Conservation (phyloP, 2,888 invertebrate species). For the Meta bourneti region DNA sequence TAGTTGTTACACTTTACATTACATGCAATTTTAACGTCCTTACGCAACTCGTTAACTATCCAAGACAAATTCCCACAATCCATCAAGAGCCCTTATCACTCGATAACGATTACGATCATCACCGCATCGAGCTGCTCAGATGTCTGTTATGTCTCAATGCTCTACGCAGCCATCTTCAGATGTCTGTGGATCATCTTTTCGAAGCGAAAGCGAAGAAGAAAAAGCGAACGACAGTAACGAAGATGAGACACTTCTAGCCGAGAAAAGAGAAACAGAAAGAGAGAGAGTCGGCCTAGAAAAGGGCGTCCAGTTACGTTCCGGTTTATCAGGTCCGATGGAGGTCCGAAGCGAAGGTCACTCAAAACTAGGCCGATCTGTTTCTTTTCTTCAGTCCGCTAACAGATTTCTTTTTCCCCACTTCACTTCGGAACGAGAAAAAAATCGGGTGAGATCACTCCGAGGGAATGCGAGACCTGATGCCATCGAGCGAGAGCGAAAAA, state of each 20-base stretch:
- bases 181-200: neutral
- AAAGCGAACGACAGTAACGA: neutral
- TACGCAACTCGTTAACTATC: too few relatives aligned
- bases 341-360: constrained; percentile 38
- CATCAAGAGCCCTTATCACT: neutral
- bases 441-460: constrained; percentile 21
- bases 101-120: neutral
- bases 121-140: neutral
- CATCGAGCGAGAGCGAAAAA: constrained; percentile 10
- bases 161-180: too few relatives aligned
- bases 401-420: constrained; percentile 25
- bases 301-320: constrained; percentile 74
- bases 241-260: neutral
- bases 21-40: too few relatives aligned
- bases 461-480: constrained; percentile 39
- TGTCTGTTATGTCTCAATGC: too few relatives aligned
- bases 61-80: neutral
- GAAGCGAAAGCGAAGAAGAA: neutral
- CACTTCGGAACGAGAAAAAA: neutral
- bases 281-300: constrained; percentile 61
- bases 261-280: constrained; percentile 25
- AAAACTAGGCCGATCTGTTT: constrained; percentile 71
- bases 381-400: constrained; percentile 63
- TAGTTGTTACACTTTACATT: too few relatives aligned
- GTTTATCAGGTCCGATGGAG: constrained; percentile 70